Evolutionary conservation across 92 coral and sea anemone genomes (phyloP).

Genomic region (Pocillopora meandrina): DNA sequence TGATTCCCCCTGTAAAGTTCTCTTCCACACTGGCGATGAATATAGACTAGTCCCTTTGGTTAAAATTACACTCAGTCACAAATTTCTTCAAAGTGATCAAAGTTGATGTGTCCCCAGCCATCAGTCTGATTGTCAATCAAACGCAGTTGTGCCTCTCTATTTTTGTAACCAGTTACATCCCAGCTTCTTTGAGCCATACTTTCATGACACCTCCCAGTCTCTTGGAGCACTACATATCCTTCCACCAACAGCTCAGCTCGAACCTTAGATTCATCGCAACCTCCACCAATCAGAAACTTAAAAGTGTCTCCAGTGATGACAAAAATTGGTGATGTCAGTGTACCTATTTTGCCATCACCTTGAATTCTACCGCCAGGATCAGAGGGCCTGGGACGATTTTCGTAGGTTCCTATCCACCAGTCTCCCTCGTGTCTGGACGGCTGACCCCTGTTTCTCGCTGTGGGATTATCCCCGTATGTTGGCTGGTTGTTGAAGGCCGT

Average conservation of each 20-base stretch:
- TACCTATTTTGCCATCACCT: constrained; percentile 39
- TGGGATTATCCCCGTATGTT: constrained; percentile 23
- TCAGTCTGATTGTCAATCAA: constrained; percentile 26
- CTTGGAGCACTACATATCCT: constrained; percentile 14
- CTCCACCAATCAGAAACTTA: constrained; percentile 54
- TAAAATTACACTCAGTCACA: background rate
- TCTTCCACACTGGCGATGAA: too few relatives aligned
- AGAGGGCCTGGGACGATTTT: constrained; percentile 53
- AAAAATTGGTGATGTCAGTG: constrained; percentile 52
- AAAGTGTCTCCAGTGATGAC: constrained; percentile 18
- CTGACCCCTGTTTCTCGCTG: constrained; percentile 1
- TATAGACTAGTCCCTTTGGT: too few relatives aligned
- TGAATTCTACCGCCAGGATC: constrained; percentile 2
- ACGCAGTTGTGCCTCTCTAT: constrained; percentile 37
- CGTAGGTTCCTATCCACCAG: constrained; percentile 56
- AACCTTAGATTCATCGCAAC: background rate
- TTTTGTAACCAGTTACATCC: constrained; percentile 32
- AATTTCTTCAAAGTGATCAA: constrained; percentile 46
- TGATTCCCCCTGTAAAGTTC: too few relatives aligned
- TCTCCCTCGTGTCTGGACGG: constrained; percentile 30
- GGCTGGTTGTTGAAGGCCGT: constrained; percentile 30
- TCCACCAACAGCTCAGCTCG: constrained; percentile 47
- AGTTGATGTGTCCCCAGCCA: constrained; percentile 57
- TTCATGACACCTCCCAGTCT: constrained; percentile 9
- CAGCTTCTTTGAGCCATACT: constrained; percentile 31